phyloP scores from a whole-genome alignment of 2,113 vertebrate species.

The Perca flavescens region DNA sequence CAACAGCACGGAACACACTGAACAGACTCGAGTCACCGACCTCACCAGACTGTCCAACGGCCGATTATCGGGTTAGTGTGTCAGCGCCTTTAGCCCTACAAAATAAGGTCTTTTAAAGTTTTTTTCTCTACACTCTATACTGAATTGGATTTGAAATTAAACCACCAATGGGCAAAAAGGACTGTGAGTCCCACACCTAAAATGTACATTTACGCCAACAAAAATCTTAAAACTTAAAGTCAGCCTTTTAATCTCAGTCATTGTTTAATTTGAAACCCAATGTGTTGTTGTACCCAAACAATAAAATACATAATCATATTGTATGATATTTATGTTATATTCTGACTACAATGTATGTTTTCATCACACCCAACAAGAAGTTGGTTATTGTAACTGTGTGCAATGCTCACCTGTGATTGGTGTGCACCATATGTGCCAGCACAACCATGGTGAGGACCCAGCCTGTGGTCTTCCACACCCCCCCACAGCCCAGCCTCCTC shows the following conservation, averaged over 20 bases:
- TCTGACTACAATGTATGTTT: not conserved
- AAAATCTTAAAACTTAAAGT: not conserved
- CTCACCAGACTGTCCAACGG: no score
- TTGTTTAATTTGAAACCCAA: not conserved
- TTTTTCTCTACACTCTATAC: not conserved
- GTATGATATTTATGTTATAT: not conserved
- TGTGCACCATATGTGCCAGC: slow-evolving; percentile 85
- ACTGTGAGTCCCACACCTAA: not conserved
- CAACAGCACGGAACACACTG: no score
- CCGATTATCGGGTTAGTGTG: no score
- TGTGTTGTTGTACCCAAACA: not conserved
- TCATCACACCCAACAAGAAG: not conserved
- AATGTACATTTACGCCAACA: not conserved
- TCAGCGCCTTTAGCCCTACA: not conserved
- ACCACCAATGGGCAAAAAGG: not conserved
- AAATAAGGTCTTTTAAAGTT: slow-evolving; percentile 17
- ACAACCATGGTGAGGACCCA: slow-evolving; percentile 88
- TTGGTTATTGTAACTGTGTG: not conserved
- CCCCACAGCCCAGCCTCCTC: slow-evolving; percentile 68
- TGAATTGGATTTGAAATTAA: not conserved
- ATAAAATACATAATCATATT: not conserved
- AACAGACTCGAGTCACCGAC: no score
- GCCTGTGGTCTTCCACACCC: slow-evolving; percentile 78
- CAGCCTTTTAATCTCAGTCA: not conserved
- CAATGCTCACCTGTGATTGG: slow-evolving; percentile 90